Evolutionary conservation across 2,797 vertebrate species (phyloP), one percentile per base, ranked within the genome.

Genomic region (Okamejei kenojei): DNA sequence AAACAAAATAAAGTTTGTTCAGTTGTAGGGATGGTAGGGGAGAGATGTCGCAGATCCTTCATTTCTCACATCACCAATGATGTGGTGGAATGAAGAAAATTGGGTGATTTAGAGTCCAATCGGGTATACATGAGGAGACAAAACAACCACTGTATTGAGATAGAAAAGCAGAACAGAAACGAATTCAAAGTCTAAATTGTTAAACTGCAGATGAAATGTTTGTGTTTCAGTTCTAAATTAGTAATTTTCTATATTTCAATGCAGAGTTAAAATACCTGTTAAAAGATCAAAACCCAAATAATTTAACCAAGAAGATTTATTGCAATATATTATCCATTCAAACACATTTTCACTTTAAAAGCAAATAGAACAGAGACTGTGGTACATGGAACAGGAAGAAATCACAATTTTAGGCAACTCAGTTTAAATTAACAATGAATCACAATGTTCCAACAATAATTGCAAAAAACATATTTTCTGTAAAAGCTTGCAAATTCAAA

Each of bases 281-380:
- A 76, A 73, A 73, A n/a, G 73, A 73, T 15, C 88, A 23, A 73
- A 91, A 76, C 13, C 71, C 23, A 74, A 9, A 92, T 74, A 74
- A 74, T 54, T 92, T 92, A 73, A 45, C 68, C 68, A 92, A 74
- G 90, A 71, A 73, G 71, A 92, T 93, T 93, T 94, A 93, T 93
- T 94, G 93, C 94, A 93, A 93, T 94, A 82, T 81, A 90, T 94
- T 93, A 90, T 91, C 78, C 32, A 93, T 93, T 84, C 74, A 93
- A 80, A 93, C 93, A 93, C 73, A 82, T 94, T 17, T 73, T 81
- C 80, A 76, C 17, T 32, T 94, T 76, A 93, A 93, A 90, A 84
- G 77, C 93, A 94, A 61, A 94, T 93, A 90, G 82, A 82, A 93
- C 76, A 93, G 74, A 84, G 90, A 92, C 45, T 92, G 90, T 90